Evolutionary conservation across 2,888 invertebrate genomes (phyloP).

Genomic region (Tridacna crocea): DNA sequence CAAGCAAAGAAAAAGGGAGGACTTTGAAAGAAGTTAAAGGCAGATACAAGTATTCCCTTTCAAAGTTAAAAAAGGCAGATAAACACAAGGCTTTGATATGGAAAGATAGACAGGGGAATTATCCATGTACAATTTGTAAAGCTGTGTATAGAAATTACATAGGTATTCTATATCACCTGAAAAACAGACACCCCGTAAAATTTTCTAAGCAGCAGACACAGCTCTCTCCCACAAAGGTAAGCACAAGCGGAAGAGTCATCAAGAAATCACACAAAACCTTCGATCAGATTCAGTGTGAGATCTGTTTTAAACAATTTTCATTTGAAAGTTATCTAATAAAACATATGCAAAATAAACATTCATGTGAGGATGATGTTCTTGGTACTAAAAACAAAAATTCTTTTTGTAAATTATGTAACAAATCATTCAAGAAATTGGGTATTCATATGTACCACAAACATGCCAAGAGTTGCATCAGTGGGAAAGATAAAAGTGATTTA

Average conservation of each 20-base stretch:
- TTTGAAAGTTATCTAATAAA: slow-evolving; percentile 24
- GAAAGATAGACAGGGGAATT: background rate
- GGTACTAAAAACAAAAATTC: background rate
- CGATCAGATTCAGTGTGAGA: slow-evolving; percentile 39
- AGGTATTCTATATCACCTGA: slow-evolving; percentile 3
- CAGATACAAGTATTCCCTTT: background rate
- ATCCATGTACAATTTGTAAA: slow-evolving; percentile 23
- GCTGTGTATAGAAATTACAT: slow-evolving; percentile 23
- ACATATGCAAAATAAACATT: slow-evolving; percentile 34
- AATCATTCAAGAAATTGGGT: background rate
- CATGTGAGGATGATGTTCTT: background rate
- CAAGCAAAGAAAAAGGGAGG: background rate
- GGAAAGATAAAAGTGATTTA: background rate
- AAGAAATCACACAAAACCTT: slow-evolving; percentile 35
- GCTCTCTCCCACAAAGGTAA: slow-evolving; percentile 9
- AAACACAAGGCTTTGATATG: background rate
- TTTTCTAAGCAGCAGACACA: background rate
- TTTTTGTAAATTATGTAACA: slow-evolving; percentile 2
- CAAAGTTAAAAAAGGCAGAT: background rate
- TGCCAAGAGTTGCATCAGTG: background rate
- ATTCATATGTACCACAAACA: slow-evolving; percentile 8
- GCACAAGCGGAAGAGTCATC: slow-evolving; percentile 44
- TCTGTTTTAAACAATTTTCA: slow-evolving; percentile 42
- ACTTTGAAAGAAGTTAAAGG: background rate
- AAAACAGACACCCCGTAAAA: slow-evolving; percentile 8